These are phyloP conservation scores for Tychaedon coryphoeus DNA, from an alignment of 2,113 vertebrate genomes.

Conservation along the genomic window DNA sequence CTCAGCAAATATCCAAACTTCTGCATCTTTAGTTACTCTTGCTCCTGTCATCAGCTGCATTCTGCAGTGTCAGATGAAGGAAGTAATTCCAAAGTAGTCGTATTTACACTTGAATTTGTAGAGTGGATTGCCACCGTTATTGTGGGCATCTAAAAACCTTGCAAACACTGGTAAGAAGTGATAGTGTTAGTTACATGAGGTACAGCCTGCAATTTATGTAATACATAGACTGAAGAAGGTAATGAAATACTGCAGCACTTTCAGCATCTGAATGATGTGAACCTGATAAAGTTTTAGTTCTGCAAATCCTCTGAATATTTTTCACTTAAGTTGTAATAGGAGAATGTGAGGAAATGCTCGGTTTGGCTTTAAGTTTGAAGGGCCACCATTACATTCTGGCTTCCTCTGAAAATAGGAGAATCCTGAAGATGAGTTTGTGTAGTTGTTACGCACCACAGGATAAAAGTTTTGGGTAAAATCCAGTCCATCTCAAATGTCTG, in stretches of 20 bases:
- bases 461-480: not conserved
- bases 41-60: not conserved
- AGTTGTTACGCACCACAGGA: not conserved
- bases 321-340: not conserved
- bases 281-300: not conserved
- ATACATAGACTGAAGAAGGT: not conserved
- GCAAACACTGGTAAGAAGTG: not conserved
- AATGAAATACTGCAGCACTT: not conserved
- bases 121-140: not conserved
- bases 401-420: not conserved
- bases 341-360: not conserved
- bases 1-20: not conserved
- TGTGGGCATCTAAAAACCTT: not conserved
- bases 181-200: not conserved
- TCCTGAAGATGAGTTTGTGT: not conserved
- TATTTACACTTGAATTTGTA: not conserved
- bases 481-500: not conserved
- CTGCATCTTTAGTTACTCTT: not conserved
- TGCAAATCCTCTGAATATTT: not conserved
- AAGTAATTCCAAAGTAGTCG: not conserved
- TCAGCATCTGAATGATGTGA: not conserved
- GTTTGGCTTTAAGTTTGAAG: not conserved
- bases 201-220: not conserved
- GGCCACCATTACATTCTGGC: not conserved
- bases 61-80: not conserved